phyloP scores from a whole-genome alignment of 2,797 vertebrate species.

The Myripristis jacobus region DNA sequence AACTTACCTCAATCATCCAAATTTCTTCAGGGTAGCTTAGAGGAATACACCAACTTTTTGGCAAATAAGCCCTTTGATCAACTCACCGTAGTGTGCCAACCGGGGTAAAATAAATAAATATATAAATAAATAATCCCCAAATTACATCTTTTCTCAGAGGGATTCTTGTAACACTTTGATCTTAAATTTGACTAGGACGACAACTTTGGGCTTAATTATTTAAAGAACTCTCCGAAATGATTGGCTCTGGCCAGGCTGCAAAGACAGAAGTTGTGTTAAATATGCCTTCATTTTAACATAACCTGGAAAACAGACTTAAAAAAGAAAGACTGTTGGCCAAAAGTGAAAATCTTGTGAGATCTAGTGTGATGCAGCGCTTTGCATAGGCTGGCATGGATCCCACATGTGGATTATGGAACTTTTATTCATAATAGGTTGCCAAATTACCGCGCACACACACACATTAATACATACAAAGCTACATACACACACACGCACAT shows the following conservation, averaged over 20 bases:
- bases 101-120: slow-evolving; percentile 51
- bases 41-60: slow-evolving; percentile 47
- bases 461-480: slow-evolving; percentile 12
- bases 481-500: slow-evolving; percentile 31
- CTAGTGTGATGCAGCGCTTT: slow-evolving; percentile 19
- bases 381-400: slow-evolving; percentile 32
- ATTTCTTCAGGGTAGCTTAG: slow-evolving; percentile 40
- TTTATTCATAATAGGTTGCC: slow-evolving; percentile 24
- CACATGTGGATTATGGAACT: not conserved
- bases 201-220: slow-evolving; percentile 55
- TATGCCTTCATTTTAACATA: not conserved
- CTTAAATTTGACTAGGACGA: slow-evolving; percentile 49
- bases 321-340: slow-evolving; percentile 31
- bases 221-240: slow-evolving; percentile 34
- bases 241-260: slow-evolving; percentile 19
- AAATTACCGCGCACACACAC: slow-evolving; percentile 29
- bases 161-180: slow-evolving; percentile 57
- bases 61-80: slow-evolving; percentile 65
- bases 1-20: slow-evolving; percentile 25
- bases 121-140: too few relatives aligned
- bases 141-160: slow-evolving; percentile 44
- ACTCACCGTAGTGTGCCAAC: slow-evolving; percentile 46
- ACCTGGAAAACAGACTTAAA: slow-evolving; percentile 34
- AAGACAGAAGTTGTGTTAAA: slow-evolving; percentile 21
- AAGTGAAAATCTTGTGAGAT: slow-evolving; percentile 21